A percentile compares a stretch with the other conserved stretches of the same genome.
Evolutionary conservation across 2,888 invertebrate genomes (phyloP).

Genomic region (Apamea monoglypha): DNA sequence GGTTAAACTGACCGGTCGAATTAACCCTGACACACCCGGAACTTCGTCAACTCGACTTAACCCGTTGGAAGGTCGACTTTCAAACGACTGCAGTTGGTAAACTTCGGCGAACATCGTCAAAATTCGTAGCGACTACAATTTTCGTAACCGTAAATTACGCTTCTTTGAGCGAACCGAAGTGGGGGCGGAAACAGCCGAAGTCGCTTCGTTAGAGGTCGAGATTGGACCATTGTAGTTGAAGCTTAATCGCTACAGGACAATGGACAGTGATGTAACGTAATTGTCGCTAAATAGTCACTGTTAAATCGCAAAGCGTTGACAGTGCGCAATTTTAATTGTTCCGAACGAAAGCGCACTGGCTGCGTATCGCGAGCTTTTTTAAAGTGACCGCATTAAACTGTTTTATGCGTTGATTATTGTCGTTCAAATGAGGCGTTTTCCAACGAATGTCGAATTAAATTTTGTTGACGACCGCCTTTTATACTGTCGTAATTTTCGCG

Average conservation of each 20-base stretch:
- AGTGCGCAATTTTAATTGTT: constrained; percentile 81
- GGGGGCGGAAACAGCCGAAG: constrained; percentile 85
- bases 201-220: constrained; percentile 88
- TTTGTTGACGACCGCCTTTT: constrained; percentile 82
- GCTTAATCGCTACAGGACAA: constrained; percentile 87
- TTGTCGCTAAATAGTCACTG: constrained; percentile 87
- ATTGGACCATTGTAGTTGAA: constrained; percentile 86
- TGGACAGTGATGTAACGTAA: constrained; percentile 87
- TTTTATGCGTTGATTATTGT: constrained; percentile 85
- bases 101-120: constrained; percentile 78
- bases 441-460: constrained; percentile 83
- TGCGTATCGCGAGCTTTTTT: constrained; percentile 74
- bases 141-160: constrained; percentile 87
- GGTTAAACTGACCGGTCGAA: constrained; percentile 75
- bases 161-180: constrained; percentile 86
- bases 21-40: constrained; percentile 75
- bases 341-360: constrained; percentile 59
- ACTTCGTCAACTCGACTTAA: constrained; percentile 78
- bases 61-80: constrained; percentile 79
- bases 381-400: constrained; percentile 79
- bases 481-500: constrained; percentile 80
- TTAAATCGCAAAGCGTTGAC: constrained; percentile 78
- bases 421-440: constrained; percentile 81
- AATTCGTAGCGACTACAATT: constrained; percentile 83
- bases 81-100: constrained; percentile 80